These are phyloP conservation scores for Atlantisia rogersi DNA, from an alignment of 2,113 vertebrate species.

Conservation along the genomic window DNA sequence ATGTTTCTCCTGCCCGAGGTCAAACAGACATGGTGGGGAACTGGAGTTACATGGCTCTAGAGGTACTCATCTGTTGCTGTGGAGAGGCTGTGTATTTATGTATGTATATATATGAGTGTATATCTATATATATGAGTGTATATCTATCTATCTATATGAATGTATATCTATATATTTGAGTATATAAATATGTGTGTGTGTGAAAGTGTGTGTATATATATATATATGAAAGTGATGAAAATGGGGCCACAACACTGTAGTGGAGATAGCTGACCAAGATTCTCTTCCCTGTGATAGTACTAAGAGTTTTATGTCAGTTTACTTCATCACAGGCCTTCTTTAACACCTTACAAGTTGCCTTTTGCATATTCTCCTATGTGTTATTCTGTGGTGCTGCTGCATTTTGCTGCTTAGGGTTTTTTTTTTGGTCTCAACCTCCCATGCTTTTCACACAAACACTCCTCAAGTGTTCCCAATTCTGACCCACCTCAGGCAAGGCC, in stretches of 20 bases:
- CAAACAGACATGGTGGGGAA: background rate
- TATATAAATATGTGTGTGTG: too few species aligned
- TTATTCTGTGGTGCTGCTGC: background rate
- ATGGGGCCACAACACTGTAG: background rate
- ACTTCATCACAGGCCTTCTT: background rate
- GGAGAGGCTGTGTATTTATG: background rate
- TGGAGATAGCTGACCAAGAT: background rate
- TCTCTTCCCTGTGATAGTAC: background rate
- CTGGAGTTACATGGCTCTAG: background rate
- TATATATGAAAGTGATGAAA: background rate
- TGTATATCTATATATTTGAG: too few species aligned
- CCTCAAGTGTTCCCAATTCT: background rate
- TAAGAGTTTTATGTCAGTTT: background rate
- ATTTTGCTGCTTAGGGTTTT: background rate
- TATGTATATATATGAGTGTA: too few species aligned
- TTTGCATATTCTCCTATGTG: background rate
- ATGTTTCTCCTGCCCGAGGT: background rate
- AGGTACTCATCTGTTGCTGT: background rate
- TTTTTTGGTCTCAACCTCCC: background rate
- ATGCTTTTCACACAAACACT: background rate
- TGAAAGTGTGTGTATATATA: background rate
- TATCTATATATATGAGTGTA: too few species aligned
- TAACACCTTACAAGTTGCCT: background rate
- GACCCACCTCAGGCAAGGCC: background rate
- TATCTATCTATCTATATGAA: too few species aligned